Percentiles rank a stretch among this genome's conserved stretches.
Evolutionary conservation across 2,113 vertebrate genomes (phyloP).

Genomic region (Calidris pygmaea): DNA sequence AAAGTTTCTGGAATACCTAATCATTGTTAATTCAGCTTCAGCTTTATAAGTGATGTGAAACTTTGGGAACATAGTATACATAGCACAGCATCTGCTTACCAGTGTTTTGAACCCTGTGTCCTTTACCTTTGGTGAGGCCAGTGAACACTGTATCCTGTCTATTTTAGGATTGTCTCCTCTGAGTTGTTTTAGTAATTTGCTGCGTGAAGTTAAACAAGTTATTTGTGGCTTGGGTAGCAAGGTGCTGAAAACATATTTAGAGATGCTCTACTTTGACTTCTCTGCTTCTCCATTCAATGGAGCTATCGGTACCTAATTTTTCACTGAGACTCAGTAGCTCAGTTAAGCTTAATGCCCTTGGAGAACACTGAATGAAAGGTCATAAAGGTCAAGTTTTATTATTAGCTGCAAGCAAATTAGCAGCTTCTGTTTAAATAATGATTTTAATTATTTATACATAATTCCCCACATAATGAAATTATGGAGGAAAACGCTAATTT

Average conservation of each 20-base stretch:
- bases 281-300: neutral
- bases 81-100: constrained; percentile 22
- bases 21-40: constrained; percentile 3
- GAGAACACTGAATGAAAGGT: neutral
- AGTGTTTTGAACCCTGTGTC: constrained; percentile 29
- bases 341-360: neutral
- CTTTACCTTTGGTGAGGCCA: constrained; percentile 49
- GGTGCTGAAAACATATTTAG: constrained; percentile 18
- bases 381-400: neutral
- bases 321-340: neutral
- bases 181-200: constrained; percentile 59
- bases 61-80: neutral
- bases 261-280: neutral
- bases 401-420: neutral
- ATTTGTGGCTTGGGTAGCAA: constrained; percentile 1
- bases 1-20: neutral
- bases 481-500: neutral
- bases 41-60: neutral
- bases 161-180: constrained; percentile 54
- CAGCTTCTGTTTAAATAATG: neutral
- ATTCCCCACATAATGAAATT: neutral
- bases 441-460: neutral
- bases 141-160: constrained; percentile 40
- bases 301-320: neutral
- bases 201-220: constrained; percentile 31